Evolutionary conservation across 2,888 invertebrate species (phyloP).

Genomic region (Zele albiditarsus): DNA sequence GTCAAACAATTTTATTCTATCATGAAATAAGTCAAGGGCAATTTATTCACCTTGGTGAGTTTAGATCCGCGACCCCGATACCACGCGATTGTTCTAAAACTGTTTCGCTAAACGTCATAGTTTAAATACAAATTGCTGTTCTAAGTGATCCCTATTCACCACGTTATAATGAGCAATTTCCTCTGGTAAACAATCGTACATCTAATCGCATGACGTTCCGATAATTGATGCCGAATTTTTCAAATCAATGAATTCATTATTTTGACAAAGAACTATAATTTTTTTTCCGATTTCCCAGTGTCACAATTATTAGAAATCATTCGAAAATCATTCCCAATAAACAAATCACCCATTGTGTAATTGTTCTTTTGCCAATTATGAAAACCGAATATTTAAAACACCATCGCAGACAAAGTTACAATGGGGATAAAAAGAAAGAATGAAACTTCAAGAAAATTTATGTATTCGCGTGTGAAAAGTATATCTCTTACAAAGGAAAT

Average conservation of each 20-base stretch:
- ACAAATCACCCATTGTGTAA: too few relatives aligned
- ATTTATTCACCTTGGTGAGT: constrained; percentile 49
- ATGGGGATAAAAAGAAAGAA: not conserved
- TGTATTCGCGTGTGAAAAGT: constrained; percentile 1
- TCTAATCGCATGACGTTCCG: not conserved
- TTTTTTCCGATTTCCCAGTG: too few relatives aligned
- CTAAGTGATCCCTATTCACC: not conserved
- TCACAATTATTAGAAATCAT: too few relatives aligned
- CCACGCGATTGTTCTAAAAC: constrained; percentile 51
- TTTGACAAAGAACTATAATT: too few relatives aligned
- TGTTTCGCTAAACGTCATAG: constrained; percentile 43
- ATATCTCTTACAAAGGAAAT: constrained; percentile 18
- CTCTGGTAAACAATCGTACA: constrained; percentile 31
- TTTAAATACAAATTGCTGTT: constrained; percentile 20
- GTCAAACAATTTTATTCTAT: constrained; percentile 16
- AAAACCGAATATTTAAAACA: not conserved
- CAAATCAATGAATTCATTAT: not conserved
- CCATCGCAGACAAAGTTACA: not conserved
- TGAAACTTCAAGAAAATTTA: not conserved
- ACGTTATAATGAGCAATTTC: constrained; percentile 41
- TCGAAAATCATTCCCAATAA: too few relatives aligned
- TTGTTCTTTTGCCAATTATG: too few relatives aligned
- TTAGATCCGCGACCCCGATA: constrained; percentile 45
- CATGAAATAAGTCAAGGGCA: constrained; percentile 51
- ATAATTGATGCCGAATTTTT: not conserved